A percentile compares a stretch with the other conserved stretches of the same genome.
These are phyloP conservation scores for Drosophila koepferae DNA, from an alignment of 2,888 invertebrate species.

Conservation along the genomic window DNA sequence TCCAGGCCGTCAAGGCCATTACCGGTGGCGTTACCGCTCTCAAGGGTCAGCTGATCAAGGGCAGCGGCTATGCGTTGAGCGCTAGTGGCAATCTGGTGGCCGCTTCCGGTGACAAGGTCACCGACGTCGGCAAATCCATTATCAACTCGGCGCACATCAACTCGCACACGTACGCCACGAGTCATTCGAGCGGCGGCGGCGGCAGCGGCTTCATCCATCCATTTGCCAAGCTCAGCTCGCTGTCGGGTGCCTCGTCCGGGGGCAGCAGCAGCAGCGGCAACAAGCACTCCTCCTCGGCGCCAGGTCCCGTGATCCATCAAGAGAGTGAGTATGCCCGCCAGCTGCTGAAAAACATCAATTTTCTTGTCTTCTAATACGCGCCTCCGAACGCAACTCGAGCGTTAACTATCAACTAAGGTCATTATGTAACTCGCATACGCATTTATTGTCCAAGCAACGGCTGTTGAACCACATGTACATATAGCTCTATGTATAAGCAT, in stretches of 20 bases:
- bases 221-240: conserved; percentile 81
- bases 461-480: conserved; percentile 45
- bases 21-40: conserved; percentile 94
- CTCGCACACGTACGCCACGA: conserved; percentile 83
- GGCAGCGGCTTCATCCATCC: conserved; percentile 73
- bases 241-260: conserved; percentile 83
- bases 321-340: conserved; percentile 82
- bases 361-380: conserved; percentile 51
- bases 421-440: conserved; percentile 51
- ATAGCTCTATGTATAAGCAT: conserved; percentile 8
- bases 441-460: conserved; percentile 39
- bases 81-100: conserved; percentile 89
- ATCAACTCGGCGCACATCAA: conserved; percentile 90
- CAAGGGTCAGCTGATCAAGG: conserved; percentile 95
- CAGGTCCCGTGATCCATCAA: conserved; percentile 79
- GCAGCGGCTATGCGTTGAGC: conserved; percentile 89
- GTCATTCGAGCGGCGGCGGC: conserved; percentile 62
- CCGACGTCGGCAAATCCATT: conserved; percentile 91
- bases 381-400: conserved; percentile 14
- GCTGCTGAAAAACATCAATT: conserved; percentile 57
- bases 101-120: conserved; percentile 92
- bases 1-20: conserved; percentile 95
- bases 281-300: conserved; percentile 54
- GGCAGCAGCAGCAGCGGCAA: conserved; percentile 71
- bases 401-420: conserved; percentile 54